A percentile compares a stretch with the other conserved stretches of the same genome.
phyloP scores from a whole-genome alignment of 2,888 invertebrate species.

The Andrena marginata region DNA sequence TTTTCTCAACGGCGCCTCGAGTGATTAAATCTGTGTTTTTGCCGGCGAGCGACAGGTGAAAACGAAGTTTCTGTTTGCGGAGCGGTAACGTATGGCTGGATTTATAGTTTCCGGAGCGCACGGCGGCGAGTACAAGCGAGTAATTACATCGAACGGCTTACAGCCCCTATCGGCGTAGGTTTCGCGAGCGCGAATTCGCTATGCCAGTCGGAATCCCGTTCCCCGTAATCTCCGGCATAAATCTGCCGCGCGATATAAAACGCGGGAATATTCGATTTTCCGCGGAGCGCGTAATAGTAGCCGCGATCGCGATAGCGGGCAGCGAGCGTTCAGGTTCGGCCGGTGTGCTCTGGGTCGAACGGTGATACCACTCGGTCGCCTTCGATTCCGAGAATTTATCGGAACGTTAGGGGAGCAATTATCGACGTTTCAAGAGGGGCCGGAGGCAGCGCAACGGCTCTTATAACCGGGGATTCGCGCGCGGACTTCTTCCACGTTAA shows the following conservation, averaged over 20 bases:
- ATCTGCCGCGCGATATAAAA: conserved; percentile 11
- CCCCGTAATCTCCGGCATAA: conserved; percentile 17
- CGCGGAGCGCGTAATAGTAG: background rate
- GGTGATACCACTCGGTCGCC: conserved; percentile 29
- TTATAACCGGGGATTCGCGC: background rate
- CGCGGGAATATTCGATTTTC: conserved; percentile 8
- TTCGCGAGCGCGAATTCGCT: background rate
- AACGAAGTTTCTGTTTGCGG: conserved; percentile 52
- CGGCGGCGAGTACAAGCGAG: conserved; percentile 28
- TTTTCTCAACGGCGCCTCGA: conserved; percentile 36
- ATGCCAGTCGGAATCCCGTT: conserved; percentile 28
- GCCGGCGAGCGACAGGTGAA: conserved; percentile 50
- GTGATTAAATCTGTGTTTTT: conserved; percentile 63
- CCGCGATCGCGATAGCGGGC: background rate
- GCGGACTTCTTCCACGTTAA: conserved; percentile 43
- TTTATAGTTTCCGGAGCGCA: conserved; percentile 56
- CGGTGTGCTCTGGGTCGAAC: conserved; percentile 33
- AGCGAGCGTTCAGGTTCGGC: conserved; percentile 1
- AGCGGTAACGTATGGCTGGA: conserved; percentile 28
- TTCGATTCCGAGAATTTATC: conserved; percentile 39
- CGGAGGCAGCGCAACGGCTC: background rate
- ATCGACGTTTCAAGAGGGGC: conserved; percentile 32
- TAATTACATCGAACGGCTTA: conserved; percentile 44
- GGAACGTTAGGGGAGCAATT: conserved; percentile 35
- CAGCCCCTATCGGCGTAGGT: background rate